Base-by-base conservation (phyloP, 2,797 vertebrate genomes). In the Peromyscus nudipes region DNA sequence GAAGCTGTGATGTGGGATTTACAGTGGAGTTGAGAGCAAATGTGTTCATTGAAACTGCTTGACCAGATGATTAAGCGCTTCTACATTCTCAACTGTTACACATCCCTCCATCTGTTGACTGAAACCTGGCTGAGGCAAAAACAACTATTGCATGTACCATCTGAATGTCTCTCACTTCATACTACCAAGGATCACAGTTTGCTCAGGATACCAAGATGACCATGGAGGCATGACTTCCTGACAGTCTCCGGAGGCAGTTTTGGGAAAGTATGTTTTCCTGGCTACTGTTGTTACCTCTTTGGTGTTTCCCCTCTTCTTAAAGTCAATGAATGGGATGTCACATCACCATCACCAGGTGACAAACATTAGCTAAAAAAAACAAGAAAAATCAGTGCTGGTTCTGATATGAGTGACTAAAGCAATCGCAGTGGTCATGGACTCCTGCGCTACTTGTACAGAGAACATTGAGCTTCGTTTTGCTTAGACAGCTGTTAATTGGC, bases 11-110 rank as follows among this genome's bases (percentile, higher is more conserved):
- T 31, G n/a, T 49, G 31, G 43, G 29, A 71, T 73, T 89, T 34
- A 87, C 14, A 29, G 29, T 13, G 23, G 52, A 92, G 17, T 62
- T 89, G 55, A 96, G 29, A 86, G 57, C n/a, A 95, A 96, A 92
- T 17, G 34, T 64, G 31, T 10, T 82, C 55, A 60, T 2, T 43
- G 87, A 96, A 64, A 80, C 79, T 82, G 65, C 40, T 85, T 40
- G 65, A 31, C 14, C 46, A 40, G 14, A 37, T 81, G 43, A 76
- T 60, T 92, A 76, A 97, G 71, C 52, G 64, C 64, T 46, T 83
- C 86, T 76, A 2, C 2, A 21, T 29, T 43, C 83, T 88, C 57
- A 55, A 94, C 92, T 1, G 12, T 49, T 79, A 40, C 80, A 17
- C 14, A 25, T 12, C 40, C 81, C 29, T 93, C 23, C 4, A 27